Evolutionary conservation across 2,113 vertebrate genomes (phyloP).

Genomic region (Nerophis ophidion): DNA sequence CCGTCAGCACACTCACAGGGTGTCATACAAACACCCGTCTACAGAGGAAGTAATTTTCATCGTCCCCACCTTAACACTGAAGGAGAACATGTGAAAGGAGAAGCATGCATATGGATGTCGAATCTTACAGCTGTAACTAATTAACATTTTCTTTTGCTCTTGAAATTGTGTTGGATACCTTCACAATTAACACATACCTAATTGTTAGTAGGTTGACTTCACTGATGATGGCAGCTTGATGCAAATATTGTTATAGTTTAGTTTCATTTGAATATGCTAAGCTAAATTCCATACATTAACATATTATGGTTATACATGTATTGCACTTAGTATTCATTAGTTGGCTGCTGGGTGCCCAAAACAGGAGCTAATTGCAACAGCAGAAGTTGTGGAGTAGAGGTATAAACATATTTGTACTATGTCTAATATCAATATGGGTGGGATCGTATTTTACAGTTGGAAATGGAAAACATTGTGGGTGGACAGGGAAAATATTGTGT

Average conservation of each 20-base stretch:
- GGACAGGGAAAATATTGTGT: not conserved
- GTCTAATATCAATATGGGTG: not conserved
- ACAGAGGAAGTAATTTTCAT: conserved; percentile 12
- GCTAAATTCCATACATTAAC: no score
- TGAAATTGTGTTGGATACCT: no score
- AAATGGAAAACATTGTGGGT: not conserved
- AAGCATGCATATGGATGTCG: not conserved
- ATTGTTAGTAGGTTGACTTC: no score
- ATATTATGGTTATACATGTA: no score
- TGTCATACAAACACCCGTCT: conserved; percentile 42
- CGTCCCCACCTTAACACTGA: conserved; percentile 13
- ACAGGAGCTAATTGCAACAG: conserved; percentile 3
- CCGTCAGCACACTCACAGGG: conserved; percentile 16
- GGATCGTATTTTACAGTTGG: no score
- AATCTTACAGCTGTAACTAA: not conserved
- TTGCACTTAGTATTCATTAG: not conserved
- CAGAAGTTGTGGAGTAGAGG: not conserved
- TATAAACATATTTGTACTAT: not conserved
- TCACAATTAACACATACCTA: no score
- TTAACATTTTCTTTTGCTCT: not conserved
- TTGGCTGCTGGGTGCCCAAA: not conserved
- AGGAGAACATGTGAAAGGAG: not conserved
- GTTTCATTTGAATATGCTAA: no score
- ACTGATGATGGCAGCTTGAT: no score
- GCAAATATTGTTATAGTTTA: no score